Evolutionary conservation across 2,797 vertebrate genomes (phyloP), one percentile per base, ranked within the genome.

Genomic region (Characodon lateralis): DNA sequence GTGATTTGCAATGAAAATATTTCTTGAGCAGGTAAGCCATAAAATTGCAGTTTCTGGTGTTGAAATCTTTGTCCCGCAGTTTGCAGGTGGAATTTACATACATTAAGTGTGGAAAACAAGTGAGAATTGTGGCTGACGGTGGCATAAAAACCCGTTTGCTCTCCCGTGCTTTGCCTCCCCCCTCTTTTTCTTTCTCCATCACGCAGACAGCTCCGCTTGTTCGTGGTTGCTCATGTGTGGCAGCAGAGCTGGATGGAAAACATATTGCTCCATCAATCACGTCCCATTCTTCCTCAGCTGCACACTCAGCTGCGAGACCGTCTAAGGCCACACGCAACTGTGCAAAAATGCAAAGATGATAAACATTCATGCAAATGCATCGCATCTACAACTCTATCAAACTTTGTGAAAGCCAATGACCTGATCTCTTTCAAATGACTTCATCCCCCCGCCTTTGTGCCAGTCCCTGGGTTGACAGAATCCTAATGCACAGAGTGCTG

Each of bases 211-310:
- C 89, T 79, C 82, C 69, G 78, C 88, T 89, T 91, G 89, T 91
- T 93, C 87, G 81, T 86, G 88, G 84, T 35, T 89, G 93, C 89
- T 93, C 92, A 92, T 89, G 91, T 93, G 91, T 93, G 89, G 89
- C 91, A 87, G 88, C 88, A 22, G 79, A 81, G 85, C 85, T 81
- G 88, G 88, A 89, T 93, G 84, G 90, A 87, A 91, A 92, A 93
- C 93, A 92, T 93, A 94, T 93, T 94, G 92, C 85, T 88, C 89
- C 90, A 95, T 94, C 93, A 92, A 94, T 95, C 93, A 94, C 74
- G 65, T 79, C 90, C 82, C 78, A 82, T 92, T 93, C 88, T 90
- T 87, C 43, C 86, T 83, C 78, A 41, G 89, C 78, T 63, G 78
- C 75, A 31, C 70, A 46, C 83, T 78, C 59, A 8, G 85, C 73